Base-by-base conservation (phyloP, 2,113 vertebrate species). In the Scytalopus superciliaris region DNA sequence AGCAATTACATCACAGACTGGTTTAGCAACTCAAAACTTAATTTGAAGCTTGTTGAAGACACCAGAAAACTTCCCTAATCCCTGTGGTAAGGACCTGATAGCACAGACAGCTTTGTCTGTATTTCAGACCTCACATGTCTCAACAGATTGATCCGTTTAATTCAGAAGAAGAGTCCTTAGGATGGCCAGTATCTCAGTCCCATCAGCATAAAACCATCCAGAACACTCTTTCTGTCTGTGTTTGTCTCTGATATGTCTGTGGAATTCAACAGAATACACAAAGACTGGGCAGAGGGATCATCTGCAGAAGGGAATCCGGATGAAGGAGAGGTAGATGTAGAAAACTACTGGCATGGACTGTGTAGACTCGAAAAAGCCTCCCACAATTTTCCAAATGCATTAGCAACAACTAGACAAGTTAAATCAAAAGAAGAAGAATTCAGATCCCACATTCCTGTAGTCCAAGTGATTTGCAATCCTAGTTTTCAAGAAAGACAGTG, bases 401-500 rank as follows among this genome's bases (percentile, higher is more conserved):
- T 99, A 81, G 93, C 96, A 50, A 97, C 99, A 57, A 94, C 98
- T 19, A 98, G 91, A 30, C 96, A 95, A 45, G 91, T 98, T 55
- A 98, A 98, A 87, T 44, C 95, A 5, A 98, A 98, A 93, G 98
- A 98, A 59, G 99, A 99, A 55, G 97, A 98, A 21, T 98, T 99
- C 96, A 99, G 98, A 85, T 93, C 98, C 37, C 96, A 98, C 39
- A 72, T 99, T 88, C 98, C 98, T 53, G 95, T 99, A 70, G 96
- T 99, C 37, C 98, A 98, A 96, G 98, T 99, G 39, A 94, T 99
- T 66, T 99, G 98, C 82, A 99, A 98, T 82, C 98, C 98, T 12
- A 98, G 98, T 35, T 94, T 99, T 80, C 98, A 98, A 30, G 94
- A 98, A 56, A 96, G 98, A 35, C 98, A 98, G 90, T 99, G 99